Evolutionary conservation across 2,888 invertebrate genomes (phyloP).

Genomic region (Leptopilina drosophilae): DNA sequence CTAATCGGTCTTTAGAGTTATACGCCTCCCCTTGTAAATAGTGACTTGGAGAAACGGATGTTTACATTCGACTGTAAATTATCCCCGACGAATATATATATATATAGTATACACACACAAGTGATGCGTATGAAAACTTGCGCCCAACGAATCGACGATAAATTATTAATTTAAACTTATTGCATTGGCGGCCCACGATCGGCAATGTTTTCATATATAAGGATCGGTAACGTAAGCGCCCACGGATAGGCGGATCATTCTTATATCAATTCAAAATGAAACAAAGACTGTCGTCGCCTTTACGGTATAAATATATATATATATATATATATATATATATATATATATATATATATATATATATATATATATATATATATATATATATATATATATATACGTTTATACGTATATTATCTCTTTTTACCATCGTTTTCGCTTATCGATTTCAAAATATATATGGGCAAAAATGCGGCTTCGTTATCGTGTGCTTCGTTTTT

Average conservation of each 20-base stretch:
- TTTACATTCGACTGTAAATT: slow-evolving; percentile 71
- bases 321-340: too few species aligned
- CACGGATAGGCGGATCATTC: slow-evolving; percentile 41
- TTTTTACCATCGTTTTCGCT: too few species aligned
- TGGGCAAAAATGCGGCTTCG: too few species aligned
- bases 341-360: too few species aligned
- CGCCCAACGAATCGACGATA: slow-evolving; percentile 59
- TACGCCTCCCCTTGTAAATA: slow-evolving; percentile 65
- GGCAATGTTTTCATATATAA: slow-evolving; percentile 41
- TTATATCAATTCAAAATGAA: slow-evolving; percentile 11
- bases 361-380: too few species aligned
- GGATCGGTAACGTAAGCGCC: slow-evolving; percentile 44
- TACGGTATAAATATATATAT: neutral
- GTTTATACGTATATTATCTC: too few species aligned
- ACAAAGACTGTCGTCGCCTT: slow-evolving; percentile 38
- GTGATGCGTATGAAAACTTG: slow-evolving; percentile 51
- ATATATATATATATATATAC: too few species aligned
- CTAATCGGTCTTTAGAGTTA: slow-evolving; percentile 69
- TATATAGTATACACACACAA: too few species aligned
- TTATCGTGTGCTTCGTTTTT: too few species aligned
- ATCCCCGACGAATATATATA: slow-evolving; percentile 61
- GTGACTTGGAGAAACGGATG: slow-evolving; percentile 64
- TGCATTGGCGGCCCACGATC: slow-evolving; percentile 47
- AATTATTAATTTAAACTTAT: slow-evolving; percentile 69
- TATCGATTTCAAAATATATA: too few species aligned